phyloP scores from a whole-genome alignment of 2,797 vertebrate genomes.

The Mus minutoides region DNA sequence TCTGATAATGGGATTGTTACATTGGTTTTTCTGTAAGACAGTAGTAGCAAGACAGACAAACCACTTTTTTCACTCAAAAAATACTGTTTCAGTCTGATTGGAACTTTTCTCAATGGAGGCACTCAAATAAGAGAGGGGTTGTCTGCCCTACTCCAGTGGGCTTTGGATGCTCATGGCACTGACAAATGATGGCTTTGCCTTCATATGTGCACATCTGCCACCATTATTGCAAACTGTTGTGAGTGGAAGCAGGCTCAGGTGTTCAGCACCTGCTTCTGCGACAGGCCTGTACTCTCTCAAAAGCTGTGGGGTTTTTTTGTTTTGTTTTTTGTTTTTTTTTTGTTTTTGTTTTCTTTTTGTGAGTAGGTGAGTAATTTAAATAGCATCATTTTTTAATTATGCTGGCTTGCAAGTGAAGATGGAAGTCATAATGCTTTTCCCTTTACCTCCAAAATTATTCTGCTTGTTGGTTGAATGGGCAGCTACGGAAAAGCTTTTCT shows the following conservation, averaged over 20 bases:
- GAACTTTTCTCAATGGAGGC: too few relatives aligned
- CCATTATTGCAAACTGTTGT: not conserved
- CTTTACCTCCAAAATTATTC: not conserved
- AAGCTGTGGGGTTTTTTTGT: too few relatives aligned
- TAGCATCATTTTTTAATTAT: not conserved
- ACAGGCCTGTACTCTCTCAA: not conserved
- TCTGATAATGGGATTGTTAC: not conserved
- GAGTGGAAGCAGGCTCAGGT: not conserved
- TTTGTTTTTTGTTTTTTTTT: too few relatives aligned
- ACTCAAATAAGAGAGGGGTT: not conserved
- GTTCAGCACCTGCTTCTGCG: not conserved
- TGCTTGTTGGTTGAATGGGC: slow-evolving; percentile 8
- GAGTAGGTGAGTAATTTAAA: not conserved
- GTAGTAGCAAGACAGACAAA: too few relatives aligned
- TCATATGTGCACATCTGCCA: not conserved
- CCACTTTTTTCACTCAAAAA: not conserved
- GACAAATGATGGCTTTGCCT: not conserved
- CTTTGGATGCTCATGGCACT: not conserved
- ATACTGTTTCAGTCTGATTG: not conserved
- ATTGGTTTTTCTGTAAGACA: not conserved
- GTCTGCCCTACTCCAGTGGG: not conserved
- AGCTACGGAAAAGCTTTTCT: not conserved
- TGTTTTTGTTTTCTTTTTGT: not conserved
- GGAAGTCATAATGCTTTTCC: not conserved
- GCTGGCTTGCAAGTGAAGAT: not conserved